Base-by-base conservation (phyloP, 2,888 invertebrate genomes). In the Reticulitermes lucifugus region DNA sequence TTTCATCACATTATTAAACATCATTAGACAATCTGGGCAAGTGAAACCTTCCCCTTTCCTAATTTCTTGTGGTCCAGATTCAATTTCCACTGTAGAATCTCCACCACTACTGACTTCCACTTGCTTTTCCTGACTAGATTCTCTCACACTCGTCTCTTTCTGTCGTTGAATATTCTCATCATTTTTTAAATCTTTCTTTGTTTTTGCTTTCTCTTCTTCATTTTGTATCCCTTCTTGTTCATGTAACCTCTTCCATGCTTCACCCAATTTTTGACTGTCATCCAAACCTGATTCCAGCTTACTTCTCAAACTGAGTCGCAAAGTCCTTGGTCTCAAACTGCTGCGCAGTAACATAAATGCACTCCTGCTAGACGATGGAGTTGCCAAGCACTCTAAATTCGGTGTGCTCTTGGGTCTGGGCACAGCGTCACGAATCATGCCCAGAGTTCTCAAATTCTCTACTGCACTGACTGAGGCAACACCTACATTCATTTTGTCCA, bases 161-260 rank as follows among this genome's bases (percentile, higher is more conserved):
- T 79, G 83, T 60, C 84, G 75, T 73, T 59, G 86, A 51, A 81
- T 79, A 75, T 84, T 86, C 29, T 86, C 86, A n/a, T 84, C 86
- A 80, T 86, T 84, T 65, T 86, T 85, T 9, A 85, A 29, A 46
- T 83, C 84, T 71, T 86, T 86, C 83, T 85, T 85, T 60, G 83
- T 79, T 51, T 77, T 77, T 22, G 59, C 9, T 7, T 6, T n/a
- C 59, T 59, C 18, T 22, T 80, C 41, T 35, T 79, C 59, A 29
- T 55, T 55, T 46, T 79, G 51, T n/a, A 5, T 41, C 12, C 5
- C 29, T 43, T 21, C 59, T 59, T 59, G 60, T 10, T 46, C 77
- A 73, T 29, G 29, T 3, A 41, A 29, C 3, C 29, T 73, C 73
- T 73, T 73, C 25, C 21, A 41, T 35, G 41, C 25, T 9, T 70